phyloP scores from a whole-genome alignment of 2,797 vertebrate species.

The Enteromius mattozi region DNA sequence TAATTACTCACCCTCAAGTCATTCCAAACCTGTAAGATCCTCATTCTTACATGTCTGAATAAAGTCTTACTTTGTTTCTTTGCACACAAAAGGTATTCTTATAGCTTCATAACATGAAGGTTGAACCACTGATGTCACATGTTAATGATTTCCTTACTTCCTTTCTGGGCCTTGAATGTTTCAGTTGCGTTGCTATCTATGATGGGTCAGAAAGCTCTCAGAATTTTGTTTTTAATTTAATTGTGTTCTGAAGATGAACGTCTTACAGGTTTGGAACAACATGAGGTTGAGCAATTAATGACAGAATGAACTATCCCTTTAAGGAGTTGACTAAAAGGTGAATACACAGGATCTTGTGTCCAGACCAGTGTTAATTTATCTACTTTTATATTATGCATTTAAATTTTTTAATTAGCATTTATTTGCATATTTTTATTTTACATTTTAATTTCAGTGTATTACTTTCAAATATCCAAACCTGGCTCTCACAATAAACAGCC shows the following conservation, averaged over 20 bases:
- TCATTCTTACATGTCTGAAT: neutral
- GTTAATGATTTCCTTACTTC: neutral
- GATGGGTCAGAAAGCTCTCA: neutral
- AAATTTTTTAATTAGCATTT: neutral
- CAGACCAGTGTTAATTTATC: neutral
- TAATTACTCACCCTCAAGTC: neutral
- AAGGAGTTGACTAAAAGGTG: neutral
- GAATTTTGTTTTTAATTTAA: too few relatives aligned
- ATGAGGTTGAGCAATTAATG: neutral
- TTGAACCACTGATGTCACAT: neutral
- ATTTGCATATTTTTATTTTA: neutral
- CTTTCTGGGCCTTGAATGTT: neutral
- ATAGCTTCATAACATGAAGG: neutral
- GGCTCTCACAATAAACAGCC: neutral
- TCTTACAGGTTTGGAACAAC: neutral
- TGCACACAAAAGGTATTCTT: neutral
- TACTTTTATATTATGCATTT: neutral
- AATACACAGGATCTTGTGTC: neutral
- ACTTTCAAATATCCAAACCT: neutral
- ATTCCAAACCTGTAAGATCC: neutral
- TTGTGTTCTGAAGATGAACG: neutral
- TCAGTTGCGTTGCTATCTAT: neutral
- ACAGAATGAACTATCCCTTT: neutral
- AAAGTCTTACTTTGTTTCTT: neutral
- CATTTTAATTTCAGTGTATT: neutral